Base-by-base conservation (phyloP, 2,113 vertebrate genomes). In the Rana temporaria region DNA sequence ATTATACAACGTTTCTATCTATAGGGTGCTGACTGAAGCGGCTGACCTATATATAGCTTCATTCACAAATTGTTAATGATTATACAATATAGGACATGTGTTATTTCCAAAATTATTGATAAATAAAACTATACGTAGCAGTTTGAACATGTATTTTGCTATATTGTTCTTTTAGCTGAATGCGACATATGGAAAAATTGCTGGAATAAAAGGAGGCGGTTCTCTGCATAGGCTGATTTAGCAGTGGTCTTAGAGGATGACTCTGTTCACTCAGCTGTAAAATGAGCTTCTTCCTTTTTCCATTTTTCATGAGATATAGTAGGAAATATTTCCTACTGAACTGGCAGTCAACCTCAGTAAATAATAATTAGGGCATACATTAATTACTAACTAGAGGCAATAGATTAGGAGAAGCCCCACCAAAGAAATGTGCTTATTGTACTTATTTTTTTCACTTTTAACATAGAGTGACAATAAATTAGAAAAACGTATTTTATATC, bases 1-100 rank as follows among this genome's bases (percentile, higher is more conserved):
- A 81, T 72, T 55, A 65, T 73, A 56, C 18, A 81, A 34, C 34
- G 42, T 32, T 53, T 72, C 59, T 64, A 73, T 56, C 19, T 81
- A 64, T 72, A 81, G 79, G 16, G 3, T 60, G 65, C 52, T 34
- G 26, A 6, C 26, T 62, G 5, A 70, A 30, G 32, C 12, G 26
- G 22, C 53, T 66, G 38, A n/a, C 38, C 55, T 26, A 18, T 32
- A 66, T 66, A 1, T 55, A 66, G 8, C 26, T 34, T 55, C 15
- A 78, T 17, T 15, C 30, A 18, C 9, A 7, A 9, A 42, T 38
- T 26, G n/a, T 16, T 18, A 48, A 30, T 17, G 8, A 11, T 68
- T 15, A 42, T 30, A 69, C 48, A 67, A 38, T 62, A 62, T 19
- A 42, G 65, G 32, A 19, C 65, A 19, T 67, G 32, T 19, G 6